phyloP scores from a whole-genome alignment of 2,888 invertebrate genomes.

The Ochropacha duplaris region DNA sequence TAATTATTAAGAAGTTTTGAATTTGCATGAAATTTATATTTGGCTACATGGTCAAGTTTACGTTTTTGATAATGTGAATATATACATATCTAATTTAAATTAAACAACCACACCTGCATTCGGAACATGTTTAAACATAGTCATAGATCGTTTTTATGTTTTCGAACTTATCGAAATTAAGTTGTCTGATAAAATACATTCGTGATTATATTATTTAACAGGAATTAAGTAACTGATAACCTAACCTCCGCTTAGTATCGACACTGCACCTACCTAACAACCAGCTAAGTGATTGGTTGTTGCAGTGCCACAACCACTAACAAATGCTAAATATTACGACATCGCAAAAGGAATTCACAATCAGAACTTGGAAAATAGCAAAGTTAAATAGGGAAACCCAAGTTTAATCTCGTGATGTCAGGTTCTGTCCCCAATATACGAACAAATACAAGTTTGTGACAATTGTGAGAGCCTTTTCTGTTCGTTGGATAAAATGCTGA shows the following conservation, averaged over 20 bases:
- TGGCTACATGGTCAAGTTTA: no score
- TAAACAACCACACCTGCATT: no score
- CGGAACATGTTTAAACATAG: no score
- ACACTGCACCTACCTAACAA: slow-evolving; percentile 1
- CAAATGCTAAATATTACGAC: slow-evolving; percentile 15
- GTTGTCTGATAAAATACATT: background rate
- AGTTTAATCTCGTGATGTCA: slow-evolving; percentile 31
- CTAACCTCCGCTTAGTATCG: slow-evolving; percentile 7
- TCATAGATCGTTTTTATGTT: no score
- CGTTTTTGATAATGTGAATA: no score
- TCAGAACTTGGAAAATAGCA: slow-evolving; percentile 23
- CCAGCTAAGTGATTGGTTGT: slow-evolving; percentile 5
- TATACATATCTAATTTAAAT: no score
- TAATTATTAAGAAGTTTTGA: no score
- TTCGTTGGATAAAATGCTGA: background rate
- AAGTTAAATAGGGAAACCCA: slow-evolving; percentile 50
- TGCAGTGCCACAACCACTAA: no score
- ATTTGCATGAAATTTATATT: no score
- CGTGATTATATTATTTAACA: background rate
- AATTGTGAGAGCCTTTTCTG: background rate
- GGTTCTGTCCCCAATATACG: slow-evolving; percentile 6
- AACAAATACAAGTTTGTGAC: slow-evolving; percentile 2
- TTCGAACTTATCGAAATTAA: background rate
- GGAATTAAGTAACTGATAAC: background rate
- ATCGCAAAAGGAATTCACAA: slow-evolving; percentile 18